Conservation (phyloP, 1,140 invertebrate genomes). For the Anoplophora glabripennis region DNA sequence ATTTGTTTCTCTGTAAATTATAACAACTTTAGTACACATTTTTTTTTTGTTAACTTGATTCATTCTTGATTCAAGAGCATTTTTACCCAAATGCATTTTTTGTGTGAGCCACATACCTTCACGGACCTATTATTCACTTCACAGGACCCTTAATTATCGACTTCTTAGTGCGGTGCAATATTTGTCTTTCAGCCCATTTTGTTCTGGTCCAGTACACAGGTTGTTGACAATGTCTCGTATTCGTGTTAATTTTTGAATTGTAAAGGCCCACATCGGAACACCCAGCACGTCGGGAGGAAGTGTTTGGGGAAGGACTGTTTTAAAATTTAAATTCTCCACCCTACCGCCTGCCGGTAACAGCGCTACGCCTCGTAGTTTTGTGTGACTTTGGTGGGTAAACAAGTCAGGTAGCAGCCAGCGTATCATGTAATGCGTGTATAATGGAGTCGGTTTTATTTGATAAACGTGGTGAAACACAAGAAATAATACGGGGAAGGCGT, state of each 20-base stretch:
- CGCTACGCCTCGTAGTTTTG: no score
- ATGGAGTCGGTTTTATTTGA: conserved; percentile 10
- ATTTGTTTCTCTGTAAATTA: no score
- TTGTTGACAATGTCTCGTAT: conserved; percentile 16
- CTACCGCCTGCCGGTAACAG: no score
- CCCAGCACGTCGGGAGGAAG: conserved; percentile 10
- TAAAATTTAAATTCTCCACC: conserved; percentile 18
- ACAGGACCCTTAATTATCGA: no score
- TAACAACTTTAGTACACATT: no score
- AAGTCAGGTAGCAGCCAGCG: conserved; percentile 19
- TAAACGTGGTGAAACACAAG: conserved; percentile 10
- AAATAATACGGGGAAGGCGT: conserved; percentile 1
- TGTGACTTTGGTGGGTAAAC: conserved; percentile 14
- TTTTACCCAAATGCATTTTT: no score
- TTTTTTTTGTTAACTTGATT: no score
- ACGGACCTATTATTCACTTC: no score
- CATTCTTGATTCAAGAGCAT: no score
- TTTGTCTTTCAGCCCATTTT: conserved; percentile 3
- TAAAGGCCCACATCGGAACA: conserved; percentile 2
- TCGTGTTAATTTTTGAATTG: conserved; percentile 11
- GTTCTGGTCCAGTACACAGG: conserved; percentile 9
- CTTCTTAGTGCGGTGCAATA: no score
- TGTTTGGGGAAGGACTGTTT: conserved; percentile 10
- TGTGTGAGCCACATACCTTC: no score
- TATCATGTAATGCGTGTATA: conserved; percentile 21